Conservation (phyloP, 2,113 vertebrate species). For the Cacatua alba region DNA sequence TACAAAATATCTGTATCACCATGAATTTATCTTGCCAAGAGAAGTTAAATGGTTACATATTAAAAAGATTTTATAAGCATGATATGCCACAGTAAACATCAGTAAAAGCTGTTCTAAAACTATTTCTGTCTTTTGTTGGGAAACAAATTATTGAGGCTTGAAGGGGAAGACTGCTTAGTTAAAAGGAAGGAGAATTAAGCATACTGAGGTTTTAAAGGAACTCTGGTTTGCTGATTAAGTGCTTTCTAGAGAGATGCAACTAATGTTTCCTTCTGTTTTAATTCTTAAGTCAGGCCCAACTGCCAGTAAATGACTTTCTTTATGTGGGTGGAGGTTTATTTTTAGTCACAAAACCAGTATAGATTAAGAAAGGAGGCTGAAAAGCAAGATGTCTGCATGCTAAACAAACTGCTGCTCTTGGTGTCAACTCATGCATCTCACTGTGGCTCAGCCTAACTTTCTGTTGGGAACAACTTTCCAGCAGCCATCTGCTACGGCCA, state of each 20-base stretch:
- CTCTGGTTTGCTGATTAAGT: slow-evolving; percentile 58
- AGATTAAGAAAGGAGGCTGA: background rate
- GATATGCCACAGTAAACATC: slow-evolving; percentile 50
- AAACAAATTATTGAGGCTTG: slow-evolving; percentile 55
- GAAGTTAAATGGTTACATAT: slow-evolving; percentile 72
- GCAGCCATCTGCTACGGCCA: background rate
- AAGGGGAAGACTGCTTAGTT: slow-evolving; percentile 4
- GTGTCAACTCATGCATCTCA: background rate
- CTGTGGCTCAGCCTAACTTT: background rate
- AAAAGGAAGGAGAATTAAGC: slow-evolving; percentile 30
- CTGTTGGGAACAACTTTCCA: background rate
- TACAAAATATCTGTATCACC: slow-evolving; percentile 53
- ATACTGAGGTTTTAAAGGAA: slow-evolving; percentile 22
- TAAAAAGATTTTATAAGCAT: slow-evolving; percentile 69
- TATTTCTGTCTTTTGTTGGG: slow-evolving; percentile 27
- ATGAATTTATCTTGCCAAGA: slow-evolving; percentile 51
- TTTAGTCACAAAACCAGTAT: slow-evolving; percentile 1
- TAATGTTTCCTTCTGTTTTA: slow-evolving; percentile 33
- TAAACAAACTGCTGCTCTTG: background rate
- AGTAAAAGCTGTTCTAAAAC: slow-evolving; percentile 29
- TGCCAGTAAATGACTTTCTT: slow-evolving; percentile 24
- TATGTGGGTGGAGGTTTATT: slow-evolving; percentile 22
- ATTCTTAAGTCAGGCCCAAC: background rate
- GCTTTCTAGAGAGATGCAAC: slow-evolving; percentile 40
- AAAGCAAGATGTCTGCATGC: background rate